phyloP scores from a whole-genome alignment of 1,140 invertebrate species.

The Charaxes varanes region DNA sequence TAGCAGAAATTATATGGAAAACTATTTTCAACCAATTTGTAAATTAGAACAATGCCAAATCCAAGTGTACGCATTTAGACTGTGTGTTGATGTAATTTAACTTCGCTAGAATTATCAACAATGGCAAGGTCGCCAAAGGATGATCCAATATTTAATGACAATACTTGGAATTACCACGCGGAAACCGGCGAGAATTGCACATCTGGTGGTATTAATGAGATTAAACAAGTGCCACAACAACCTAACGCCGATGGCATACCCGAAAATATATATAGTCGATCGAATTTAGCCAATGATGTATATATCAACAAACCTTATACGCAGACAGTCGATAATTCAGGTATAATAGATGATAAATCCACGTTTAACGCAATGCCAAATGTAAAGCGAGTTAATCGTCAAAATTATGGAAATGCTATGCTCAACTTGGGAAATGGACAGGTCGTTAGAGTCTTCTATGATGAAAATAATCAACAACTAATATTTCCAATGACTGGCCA shows the following conservation, averaged over 20 bases:
- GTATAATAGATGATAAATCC: conserved; percentile 45
- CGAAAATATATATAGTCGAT: conserved; percentile 47
- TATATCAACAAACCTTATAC: conserved; percentile 53
- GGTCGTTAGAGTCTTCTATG: conserved; percentile 56
- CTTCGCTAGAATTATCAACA: conserved; percentile 41
- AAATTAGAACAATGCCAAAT: conserved; percentile 47
- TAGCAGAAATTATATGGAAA: no score
- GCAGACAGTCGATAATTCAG: conserved; percentile 33
- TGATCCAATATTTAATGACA: conserved; percentile 60
- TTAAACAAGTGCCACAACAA: conserved; percentile 37
- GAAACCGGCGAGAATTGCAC: conserved; percentile 49
- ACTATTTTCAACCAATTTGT: conserved; percentile 11
- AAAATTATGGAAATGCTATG: conserved; percentile 61
- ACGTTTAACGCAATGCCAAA: conserved; percentile 41
- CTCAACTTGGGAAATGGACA: conserved; percentile 65
- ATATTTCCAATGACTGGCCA: conserved; percentile 64
- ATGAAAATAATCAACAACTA: conserved; percentile 63
- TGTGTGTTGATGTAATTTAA: conserved; percentile 20
- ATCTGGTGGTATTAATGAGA: conserved; percentile 45
- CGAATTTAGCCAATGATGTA: conserved; percentile 51
- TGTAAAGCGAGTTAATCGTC: conserved; percentile 34
- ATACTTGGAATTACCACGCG: conserved; percentile 60
- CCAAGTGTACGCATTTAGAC: conserved; percentile 24
- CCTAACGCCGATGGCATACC: conserved; percentile 36
- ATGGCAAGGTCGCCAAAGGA: conserved; percentile 69